Evolutionary conservation across 2,113 vertebrate species (phyloP).

Genomic region (Peromyscus polionotus): DNA sequence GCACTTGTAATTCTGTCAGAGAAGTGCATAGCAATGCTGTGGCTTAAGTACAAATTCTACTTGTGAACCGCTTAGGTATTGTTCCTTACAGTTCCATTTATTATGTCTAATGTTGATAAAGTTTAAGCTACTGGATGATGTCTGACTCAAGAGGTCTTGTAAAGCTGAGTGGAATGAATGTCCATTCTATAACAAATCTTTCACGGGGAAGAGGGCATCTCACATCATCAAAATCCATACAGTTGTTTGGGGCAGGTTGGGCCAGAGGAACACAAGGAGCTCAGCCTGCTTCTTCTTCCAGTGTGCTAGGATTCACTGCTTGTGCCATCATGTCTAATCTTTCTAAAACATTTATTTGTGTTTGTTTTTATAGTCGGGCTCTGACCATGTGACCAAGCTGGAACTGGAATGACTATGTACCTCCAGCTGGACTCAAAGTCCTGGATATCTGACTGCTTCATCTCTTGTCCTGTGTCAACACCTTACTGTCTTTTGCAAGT

Average conservation of each 20-base stretch:
- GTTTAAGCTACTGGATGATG: not conserved
- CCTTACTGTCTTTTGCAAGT: not conserved
- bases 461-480: not conserved
- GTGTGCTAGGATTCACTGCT: not conserved
- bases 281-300: no score
- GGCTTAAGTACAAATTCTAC: not conserved
- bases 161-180: not conserved
- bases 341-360: not conserved
- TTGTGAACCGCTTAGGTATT: not conserved
- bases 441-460: not conserved
- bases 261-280: no score
- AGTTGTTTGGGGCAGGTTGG: accelerated
- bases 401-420: not conserved
- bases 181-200: not conserved
- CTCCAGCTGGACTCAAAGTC: not conserved
- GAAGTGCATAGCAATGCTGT: not conserved
- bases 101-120: not conserved
- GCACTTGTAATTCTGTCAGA: not conserved
- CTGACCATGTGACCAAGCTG: not conserved
- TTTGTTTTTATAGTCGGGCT: not conserved
- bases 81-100: not conserved
- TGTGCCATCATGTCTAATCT: not conserved
- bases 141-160: not conserved
- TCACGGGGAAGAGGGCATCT: not conserved
- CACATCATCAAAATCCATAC: not conserved